Base-by-base conservation (phyloP, 2,113 vertebrate species). In the Hemibagrus wyckioides region DNA sequence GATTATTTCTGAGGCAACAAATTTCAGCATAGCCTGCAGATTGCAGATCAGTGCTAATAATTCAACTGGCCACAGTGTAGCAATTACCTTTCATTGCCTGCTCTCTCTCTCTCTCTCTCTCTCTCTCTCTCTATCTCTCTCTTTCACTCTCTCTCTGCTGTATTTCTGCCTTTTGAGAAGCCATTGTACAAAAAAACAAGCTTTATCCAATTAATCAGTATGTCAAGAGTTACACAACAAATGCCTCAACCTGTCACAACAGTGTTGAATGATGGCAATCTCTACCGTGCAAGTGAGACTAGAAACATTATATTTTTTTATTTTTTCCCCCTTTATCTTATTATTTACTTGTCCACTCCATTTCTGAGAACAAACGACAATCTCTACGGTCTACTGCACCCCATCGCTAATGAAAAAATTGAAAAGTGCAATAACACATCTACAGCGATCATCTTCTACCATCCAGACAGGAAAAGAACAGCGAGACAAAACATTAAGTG, bases 331-430 rank as follows among this genome's bases (percentile, higher is more conserved):
- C 48, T 86, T 87, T 87, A 82, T 82, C 65, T 82, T 50, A 39
- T 79, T 69, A 75, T 15, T 80, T 85, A 82, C 61, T 82, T 61
- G 61, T 39, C 54, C 28, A n/a, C 65, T 87, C 61, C 56, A 83
- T 80, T 86, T 88, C 83, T 41, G 61, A 87, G 36, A 82, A 83
- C 39, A 82, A 80, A 81, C 63, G 33, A 83, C 86, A 57, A 52
- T 87, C 25, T 79, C 63, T 69, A 23, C 19, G 80, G 30, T 89
- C 83, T 44, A 69, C 84, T 80, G 83, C 63, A 61, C 84, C 25
- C 71, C 19, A 25, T 83, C 28, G 56, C 63, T 90, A 88, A 90
- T 90, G 86, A 85, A 90, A 86, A 88, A 79, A 88, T 83, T 89
- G 86, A 87, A 89, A 87, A 82, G 73, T 15, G 30, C 79, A 28